Evolutionary conservation across 2,113 vertebrate genomes (phyloP).

Genomic region (Pogona vitticeps): DNA sequence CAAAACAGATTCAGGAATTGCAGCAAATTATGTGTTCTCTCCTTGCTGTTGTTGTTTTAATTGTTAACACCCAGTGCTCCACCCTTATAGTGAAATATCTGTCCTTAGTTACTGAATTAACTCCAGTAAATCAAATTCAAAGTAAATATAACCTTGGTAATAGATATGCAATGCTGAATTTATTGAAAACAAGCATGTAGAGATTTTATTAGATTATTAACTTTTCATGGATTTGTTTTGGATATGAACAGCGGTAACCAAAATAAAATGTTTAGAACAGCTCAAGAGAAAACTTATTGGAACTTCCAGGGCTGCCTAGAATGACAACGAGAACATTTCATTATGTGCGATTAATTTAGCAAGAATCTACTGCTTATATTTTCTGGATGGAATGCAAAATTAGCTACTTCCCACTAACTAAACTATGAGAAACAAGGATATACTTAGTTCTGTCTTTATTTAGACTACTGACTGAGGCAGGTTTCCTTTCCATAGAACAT

Average conservation of each 20-base stretch:
- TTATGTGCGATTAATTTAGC: not conserved
- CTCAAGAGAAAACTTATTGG: not conserved
- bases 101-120: not conserved
- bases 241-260: not conserved
- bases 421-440: conserved; percentile 15
- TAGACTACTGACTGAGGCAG: conserved; percentile 2
- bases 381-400: conserved; percentile 11
- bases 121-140: not conserved
- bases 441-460: not conserved
- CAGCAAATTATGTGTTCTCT: not conserved
- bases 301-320: not conserved
- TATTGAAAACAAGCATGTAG: not conserved
- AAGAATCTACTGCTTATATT: not conserved
- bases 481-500: conserved; percentile 20
- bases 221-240: not conserved
- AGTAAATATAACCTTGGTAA: not conserved
- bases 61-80: not conserved
- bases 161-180: not conserved
- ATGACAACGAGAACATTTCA: not conserved
- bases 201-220: not conserved
- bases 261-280: not conserved
- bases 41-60: not conserved
- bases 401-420: conserved; percentile 16
- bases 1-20: not conserved
- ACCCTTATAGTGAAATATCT: not conserved